phyloP scores from a whole-genome alignment of 2,797 vertebrate genomes.

The Hemitrygon akajei region DNA sequence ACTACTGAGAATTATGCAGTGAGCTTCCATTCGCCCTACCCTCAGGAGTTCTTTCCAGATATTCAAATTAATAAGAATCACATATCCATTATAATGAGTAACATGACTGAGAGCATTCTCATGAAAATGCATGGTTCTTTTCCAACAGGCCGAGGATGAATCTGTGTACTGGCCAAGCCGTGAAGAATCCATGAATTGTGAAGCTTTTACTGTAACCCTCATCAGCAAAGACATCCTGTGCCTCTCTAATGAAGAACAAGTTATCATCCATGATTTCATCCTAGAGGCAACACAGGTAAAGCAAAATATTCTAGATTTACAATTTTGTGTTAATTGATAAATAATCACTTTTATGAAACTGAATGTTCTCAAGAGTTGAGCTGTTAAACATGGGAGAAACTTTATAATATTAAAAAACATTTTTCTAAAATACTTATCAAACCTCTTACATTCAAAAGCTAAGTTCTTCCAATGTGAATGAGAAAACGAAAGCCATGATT shows the following conservation, averaged over 20 bases:
- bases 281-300: constrained; percentile 94
- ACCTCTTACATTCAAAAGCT: not conserved
- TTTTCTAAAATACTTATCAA: not conserved
- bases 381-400: not conserved
- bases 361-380: not conserved
- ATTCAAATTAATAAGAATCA: not conserved
- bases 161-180: constrained; percentile 99
- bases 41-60: not conserved
- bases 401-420: not conserved
- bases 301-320: not conserved
- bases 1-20: not conserved
- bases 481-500: not conserved
- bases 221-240: constrained; percentile 98
- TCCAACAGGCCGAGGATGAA: constrained; percentile 86
- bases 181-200: constrained; percentile 97
- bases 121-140: constrained; percentile 36
- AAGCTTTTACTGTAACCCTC: constrained; percentile 96
- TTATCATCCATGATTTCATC: constrained; percentile 98
- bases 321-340: not conserved
- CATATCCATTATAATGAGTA: not conserved
- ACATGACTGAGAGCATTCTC: not conserved
- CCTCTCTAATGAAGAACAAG: constrained; percentile 96
- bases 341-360: not conserved
- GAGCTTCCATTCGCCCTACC: not conserved
- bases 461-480: not conserved